Evolutionary conservation across 37 sponge, comb jelly and placozoan species (phyloP).

Genomic region (Agelas oroides): DNA sequence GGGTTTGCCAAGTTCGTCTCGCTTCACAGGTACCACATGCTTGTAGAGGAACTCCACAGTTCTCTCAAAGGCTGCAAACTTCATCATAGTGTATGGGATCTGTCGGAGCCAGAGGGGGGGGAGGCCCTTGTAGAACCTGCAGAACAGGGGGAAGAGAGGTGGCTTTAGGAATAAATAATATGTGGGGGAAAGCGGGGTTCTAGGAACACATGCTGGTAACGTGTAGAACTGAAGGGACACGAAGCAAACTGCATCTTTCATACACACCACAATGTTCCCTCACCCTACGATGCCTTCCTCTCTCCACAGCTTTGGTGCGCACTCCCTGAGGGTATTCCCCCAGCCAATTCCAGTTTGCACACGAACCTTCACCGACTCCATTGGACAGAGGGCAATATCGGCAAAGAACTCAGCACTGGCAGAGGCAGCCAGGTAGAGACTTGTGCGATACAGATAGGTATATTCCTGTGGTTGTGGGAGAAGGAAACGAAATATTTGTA

Average conservation of each 20-base stretch:
- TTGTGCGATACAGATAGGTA: conserved; percentile 89
- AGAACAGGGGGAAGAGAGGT: background rate
- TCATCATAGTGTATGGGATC: conserved; percentile 99
- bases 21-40: conserved; percentile 94
- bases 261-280: background rate
- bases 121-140: conserved; percentile 97
- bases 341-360: conserved; percentile 95
- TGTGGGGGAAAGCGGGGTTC: too few species aligned
- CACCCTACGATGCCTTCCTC: conserved; percentile 93
- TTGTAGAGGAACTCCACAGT: conserved; percentile 98
- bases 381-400: conserved; percentile 97
- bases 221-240: too few species aligned
- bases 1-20: conserved; percentile 81
- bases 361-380: conserved; percentile 98
- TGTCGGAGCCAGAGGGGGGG: conserved; percentile 97
- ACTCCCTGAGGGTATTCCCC: conserved; percentile 90
- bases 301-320: conserved; percentile 86
- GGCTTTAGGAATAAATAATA: too few species aligned
- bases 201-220: background rate
- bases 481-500: background rate
- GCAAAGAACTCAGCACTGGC: conserved; percentile 99
- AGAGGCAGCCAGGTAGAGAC: conserved; percentile 95
- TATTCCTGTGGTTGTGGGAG: conserved; percentile 62
- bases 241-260: too few species aligned
- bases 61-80: conserved; percentile 98